Evolutionary conservation across 2,113 vertebrate species (phyloP).

Genomic region (Prionailurus bengalensis): DNA sequence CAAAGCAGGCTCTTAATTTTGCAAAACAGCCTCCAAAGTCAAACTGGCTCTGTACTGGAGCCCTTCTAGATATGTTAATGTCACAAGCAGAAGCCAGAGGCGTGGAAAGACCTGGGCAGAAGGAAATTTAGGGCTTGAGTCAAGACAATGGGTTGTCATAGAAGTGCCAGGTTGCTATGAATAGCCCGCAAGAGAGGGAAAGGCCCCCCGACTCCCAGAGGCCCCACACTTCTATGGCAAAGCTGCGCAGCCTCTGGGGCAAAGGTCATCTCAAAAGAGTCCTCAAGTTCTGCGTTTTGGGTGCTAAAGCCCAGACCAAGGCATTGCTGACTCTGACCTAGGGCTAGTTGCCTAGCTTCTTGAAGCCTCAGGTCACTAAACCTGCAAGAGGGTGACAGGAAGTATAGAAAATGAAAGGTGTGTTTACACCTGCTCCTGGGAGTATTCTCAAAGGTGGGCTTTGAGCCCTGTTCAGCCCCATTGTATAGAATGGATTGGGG

Average conservation of each 20-base stretch:
- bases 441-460: not conserved
- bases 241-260: not conserved
- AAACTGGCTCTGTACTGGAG: not conserved
- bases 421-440: not conserved
- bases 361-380: not conserved
- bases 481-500: not conserved
- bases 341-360: not conserved
- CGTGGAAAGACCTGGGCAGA: not conserved
- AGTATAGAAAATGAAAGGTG: not conserved
- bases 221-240: not conserved
- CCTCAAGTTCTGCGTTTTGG: not conserved
- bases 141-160: not conserved
- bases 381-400: not conserved
- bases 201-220: no score
- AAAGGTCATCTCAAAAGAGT: not conserved
- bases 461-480: not conserved
- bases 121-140: not conserved
- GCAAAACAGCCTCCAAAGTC: constrained; percentile 59
- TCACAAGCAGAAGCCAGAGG: constrained; percentile 25
- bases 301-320: not conserved
- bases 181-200: not conserved
- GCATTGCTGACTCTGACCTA: not conserved
- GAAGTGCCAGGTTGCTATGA: not conserved
- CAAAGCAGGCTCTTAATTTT: constrained; percentile 66
- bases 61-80: not conserved